Conservation (phyloP, 2,113 vertebrate genomes). For the Bubo blakistoni region DNA sequence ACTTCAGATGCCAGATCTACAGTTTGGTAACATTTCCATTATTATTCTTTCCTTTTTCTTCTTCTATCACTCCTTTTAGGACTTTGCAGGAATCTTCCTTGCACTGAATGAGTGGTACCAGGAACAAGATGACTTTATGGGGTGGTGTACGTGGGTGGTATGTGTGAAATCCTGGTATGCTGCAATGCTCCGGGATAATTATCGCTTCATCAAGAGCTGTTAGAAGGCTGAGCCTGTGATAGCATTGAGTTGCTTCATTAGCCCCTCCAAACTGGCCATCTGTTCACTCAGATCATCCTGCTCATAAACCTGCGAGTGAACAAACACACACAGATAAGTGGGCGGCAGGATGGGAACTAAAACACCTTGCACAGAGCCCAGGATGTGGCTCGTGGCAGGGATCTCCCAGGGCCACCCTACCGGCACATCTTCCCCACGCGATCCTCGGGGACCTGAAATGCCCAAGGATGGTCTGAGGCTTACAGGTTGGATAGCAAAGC, state of each 20-base stretch:
- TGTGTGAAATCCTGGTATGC: conserved; percentile 60
- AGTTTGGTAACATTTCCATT: background rate
- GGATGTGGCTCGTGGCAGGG: background rate
- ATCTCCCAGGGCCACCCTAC: background rate
- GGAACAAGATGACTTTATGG: background rate
- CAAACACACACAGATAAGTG: background rate
- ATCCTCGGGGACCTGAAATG: background rate
- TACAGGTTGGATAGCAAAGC: background rate
- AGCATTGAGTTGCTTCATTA: conserved; percentile 97
- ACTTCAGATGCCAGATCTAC: background rate
- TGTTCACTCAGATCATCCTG: conserved; percentile 96
- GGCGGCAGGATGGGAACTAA: rapidly evolving
- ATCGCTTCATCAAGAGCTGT: background rate
- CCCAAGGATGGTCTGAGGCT: background rate
- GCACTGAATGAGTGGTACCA: background rate
- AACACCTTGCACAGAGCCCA: rapidly evolving
- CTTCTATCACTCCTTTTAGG: background rate
- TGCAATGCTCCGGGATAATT: conserved; percentile 53
- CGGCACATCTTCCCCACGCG: background rate
- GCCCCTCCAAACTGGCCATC: conserved; percentile 95
- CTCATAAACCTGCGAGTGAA: conserved; percentile 84
- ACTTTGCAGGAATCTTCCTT: background rate
- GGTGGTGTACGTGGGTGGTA: conserved; percentile 26
- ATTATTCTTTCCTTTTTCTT: background rate
- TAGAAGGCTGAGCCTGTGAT: conserved; percentile 97